Evolutionary conservation across 2,113 vertebrate species (phyloP).

Genomic region (Poeciliopsis turrubarensis): DNA sequence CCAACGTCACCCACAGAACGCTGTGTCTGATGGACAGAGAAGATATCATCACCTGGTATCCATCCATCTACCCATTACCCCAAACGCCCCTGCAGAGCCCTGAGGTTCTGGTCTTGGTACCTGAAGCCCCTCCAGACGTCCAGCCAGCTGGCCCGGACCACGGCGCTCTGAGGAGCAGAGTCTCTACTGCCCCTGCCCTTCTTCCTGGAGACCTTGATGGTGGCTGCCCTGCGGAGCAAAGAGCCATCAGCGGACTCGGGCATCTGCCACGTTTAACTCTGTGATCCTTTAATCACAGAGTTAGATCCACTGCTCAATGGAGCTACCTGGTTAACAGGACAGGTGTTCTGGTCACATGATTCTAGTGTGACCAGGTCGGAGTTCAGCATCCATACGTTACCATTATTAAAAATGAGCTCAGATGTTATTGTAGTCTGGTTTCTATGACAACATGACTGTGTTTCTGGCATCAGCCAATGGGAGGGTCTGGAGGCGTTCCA

Average conservation of each 20-base stretch:
- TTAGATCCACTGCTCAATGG: not conserved
- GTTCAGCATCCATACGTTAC: not conserved
- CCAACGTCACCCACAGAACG: slow-evolving; percentile 76
- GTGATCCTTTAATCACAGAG: not conserved
- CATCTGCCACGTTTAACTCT: no score
- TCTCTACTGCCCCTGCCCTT: slow-evolving; percentile 3
- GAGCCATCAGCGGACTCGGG: not conserved
- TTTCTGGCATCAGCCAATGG: no score
- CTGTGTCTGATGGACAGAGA: slow-evolving; percentile 65
- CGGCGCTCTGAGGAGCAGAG: slow-evolving; percentile 32
- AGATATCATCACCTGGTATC: not conserved
- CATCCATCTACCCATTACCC: not conserved
- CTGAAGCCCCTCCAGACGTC: slow-evolving; percentile 82
- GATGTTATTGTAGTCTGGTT: not conserved
- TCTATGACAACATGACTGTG: not conserved
- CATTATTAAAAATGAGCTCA: no score
- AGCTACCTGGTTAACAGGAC: not conserved
- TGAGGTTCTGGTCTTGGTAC: slow-evolving; percentile 43
- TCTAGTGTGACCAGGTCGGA: not conserved
- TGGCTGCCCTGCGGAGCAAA: slow-evolving; percentile 67
- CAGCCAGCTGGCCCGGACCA: slow-evolving; percentile 77
- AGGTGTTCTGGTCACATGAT: not conserved
- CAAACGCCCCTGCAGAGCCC: not conserved
- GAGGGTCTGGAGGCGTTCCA: not conserved
- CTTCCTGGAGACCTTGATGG: slow-evolving; percentile 79